phyloP scores from a whole-genome alignment of 1,140 invertebrate species.

The Lepidurus packardi region DNA sequence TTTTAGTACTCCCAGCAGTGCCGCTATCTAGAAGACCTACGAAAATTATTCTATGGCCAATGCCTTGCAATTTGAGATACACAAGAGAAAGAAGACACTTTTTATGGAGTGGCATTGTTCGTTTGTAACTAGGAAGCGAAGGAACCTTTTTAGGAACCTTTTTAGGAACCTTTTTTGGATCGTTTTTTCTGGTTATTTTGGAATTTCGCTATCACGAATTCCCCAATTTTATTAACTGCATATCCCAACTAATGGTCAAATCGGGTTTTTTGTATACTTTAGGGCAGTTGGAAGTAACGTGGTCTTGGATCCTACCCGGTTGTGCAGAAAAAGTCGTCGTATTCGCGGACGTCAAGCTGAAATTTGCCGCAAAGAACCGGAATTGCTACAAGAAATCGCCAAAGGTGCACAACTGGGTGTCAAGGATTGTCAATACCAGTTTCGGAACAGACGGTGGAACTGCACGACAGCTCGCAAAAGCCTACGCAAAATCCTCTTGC shows the following conservation, averaged over 20 bases:
- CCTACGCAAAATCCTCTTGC: constrained; percentile 70
- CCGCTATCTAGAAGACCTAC: too few species aligned
- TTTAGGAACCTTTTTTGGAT: not conserved
- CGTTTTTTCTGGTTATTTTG: not conserved
- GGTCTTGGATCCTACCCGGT: constrained; percentile 76
- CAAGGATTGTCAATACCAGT: constrained; percentile 77
- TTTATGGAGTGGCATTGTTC: not conserved
- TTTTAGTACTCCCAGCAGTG: too few species aligned
- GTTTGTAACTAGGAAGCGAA: not conserved
- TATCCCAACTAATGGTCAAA: not conserved
- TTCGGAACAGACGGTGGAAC: constrained; percentile 75
- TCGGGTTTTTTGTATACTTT: constrained; percentile 23
- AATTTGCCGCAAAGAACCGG: constrained; percentile 67
- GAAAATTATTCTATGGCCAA: too few species aligned
- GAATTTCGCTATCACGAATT: not conserved
- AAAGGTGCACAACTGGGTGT: constrained; percentile 70
- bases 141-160: not conserved
- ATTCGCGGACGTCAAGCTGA: constrained; percentile 58
- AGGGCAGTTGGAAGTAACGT: constrained; percentile 61
- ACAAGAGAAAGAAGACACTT: not conserved
- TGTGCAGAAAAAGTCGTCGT: constrained; percentile 74
- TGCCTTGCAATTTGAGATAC: too few species aligned
- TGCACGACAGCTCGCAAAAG: constrained; percentile 69
- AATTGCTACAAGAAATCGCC: constrained; percentile 67
- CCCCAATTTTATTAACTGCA: not conserved